These are phyloP conservation scores for Fratercula arctica DNA, from an alignment of 2,797 vertebrate species.

Conservation along the genomic window DNA sequence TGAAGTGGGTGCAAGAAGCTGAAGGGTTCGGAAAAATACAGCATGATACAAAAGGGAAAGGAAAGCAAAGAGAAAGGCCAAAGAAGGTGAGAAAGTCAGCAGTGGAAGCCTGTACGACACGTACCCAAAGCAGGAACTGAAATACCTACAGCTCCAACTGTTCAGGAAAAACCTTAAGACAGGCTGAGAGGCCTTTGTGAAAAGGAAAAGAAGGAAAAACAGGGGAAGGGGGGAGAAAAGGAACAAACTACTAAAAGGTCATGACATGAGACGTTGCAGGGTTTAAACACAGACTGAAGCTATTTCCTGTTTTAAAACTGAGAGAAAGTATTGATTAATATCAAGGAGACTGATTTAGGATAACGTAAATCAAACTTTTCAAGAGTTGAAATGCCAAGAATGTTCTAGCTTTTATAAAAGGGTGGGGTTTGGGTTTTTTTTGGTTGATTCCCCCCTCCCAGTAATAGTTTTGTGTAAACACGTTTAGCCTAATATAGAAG, in stretches of 20 bases:
- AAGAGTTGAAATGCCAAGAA: not conserved
- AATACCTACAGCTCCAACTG: not conserved
- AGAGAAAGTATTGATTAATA: slow-evolving; percentile 65
- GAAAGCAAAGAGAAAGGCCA: not conserved
- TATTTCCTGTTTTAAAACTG: slow-evolving; percentile 67
- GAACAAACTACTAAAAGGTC: slow-evolving; percentile 42
- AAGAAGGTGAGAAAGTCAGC: not conserved
- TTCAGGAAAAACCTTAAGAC: not conserved
- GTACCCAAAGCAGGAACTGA: not conserved
- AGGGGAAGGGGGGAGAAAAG: not conserved
- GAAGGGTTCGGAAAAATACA: not conserved
- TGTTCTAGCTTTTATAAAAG: not conserved
- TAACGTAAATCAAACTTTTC: slow-evolving; percentile 19
- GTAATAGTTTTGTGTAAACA: not conserved
- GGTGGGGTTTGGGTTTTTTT: not conserved
- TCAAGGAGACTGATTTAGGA: slow-evolving; percentile 27
- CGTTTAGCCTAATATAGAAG: not conserved
- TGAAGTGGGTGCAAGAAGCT: not conserved
- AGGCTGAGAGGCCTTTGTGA: not conserved
- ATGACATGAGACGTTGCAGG: slow-evolving; percentile 1
- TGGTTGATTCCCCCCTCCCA: not conserved
- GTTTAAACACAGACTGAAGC: slow-evolving; percentile 65
- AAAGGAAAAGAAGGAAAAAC: not conserved
- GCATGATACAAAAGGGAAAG: not conserved
- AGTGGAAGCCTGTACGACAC: not conserved